A percentile compares a stretch with the other conserved stretches of the same genome.
Evolutionary conservation across 2,113 vertebrate genomes (phyloP).

Genomic region (Pelobates fuscus): DNA sequence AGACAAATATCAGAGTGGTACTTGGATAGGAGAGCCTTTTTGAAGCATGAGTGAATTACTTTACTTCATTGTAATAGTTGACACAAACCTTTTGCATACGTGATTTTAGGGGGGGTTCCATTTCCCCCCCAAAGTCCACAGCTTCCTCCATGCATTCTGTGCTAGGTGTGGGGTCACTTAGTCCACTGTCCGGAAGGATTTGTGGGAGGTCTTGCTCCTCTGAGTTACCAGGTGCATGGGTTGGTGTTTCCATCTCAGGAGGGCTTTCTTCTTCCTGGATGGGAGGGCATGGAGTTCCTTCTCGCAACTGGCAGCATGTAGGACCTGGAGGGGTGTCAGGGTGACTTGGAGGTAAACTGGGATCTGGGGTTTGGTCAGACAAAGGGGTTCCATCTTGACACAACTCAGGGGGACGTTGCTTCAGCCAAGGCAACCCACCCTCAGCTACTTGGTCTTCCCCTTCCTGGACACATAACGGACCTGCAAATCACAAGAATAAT

Average conservation of each 20-base stretch:
- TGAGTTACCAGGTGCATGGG: constrained; percentile 17
- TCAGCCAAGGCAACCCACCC: constrained; percentile 32
- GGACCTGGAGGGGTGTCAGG: constrained; percentile 40
- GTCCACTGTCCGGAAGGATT: constrained; percentile 23
- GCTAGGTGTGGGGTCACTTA: constrained; percentile 31
- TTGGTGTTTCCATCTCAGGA: constrained; percentile 25
- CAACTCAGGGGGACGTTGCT: constrained; percentile 29
- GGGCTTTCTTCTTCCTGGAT: constrained; percentile 40
- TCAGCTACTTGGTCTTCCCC: constrained; percentile 32
- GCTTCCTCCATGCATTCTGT: constrained; percentile 31
- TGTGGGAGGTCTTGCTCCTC: constrained; percentile 15
- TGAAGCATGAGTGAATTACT: not conserved
- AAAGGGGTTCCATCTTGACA: constrained; percentile 42
- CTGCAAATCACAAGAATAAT: constrained; percentile 12
- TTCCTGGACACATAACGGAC: constrained; percentile 35
- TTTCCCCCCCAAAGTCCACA: constrained; percentile 23
- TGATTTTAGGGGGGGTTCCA: constrained; percentile 20
- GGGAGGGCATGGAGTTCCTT: constrained; percentile 40
- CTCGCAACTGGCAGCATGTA: constrained; percentile 28
- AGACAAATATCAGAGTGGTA: constrained; percentile 22
- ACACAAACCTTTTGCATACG: constrained; percentile 42
- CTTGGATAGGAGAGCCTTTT: not conserved
- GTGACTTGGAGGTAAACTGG: constrained; percentile 45
- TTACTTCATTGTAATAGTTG: not conserved
- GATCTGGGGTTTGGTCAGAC: constrained; percentile 43